A percentile compares a stretch with the other conserved stretches of the same genome.
Conservation (phyloP, 1,140 invertebrate genomes). For the Phthorimaea operculella region DNA sequence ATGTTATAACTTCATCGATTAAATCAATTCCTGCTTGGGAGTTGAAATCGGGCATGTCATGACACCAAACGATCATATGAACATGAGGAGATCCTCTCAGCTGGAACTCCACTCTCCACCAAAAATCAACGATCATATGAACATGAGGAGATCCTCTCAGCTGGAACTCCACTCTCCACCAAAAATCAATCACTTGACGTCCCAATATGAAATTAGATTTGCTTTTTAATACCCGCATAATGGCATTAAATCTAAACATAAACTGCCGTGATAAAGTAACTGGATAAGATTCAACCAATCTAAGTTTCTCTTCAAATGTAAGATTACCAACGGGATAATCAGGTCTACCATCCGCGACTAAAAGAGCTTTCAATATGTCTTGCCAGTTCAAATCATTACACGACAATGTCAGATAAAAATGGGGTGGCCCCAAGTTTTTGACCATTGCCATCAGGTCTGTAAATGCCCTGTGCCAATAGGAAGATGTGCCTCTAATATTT, state of each 20-base stretch:
- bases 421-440: slow-evolving; percentile 19
- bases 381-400: too few relatives aligned
- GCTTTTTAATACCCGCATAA: slow-evolving; percentile 25
- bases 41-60: slow-evolving; percentile 15
- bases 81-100: slow-evolving; percentile 24
- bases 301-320: neutral
- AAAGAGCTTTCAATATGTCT: slow-evolving; percentile 22
- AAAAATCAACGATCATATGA: too few relatives aligned
- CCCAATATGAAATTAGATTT: too few relatives aligned
- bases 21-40: slow-evolving; percentile 15
- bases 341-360: slow-evolving; percentile 15
- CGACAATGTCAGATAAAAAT: too few relatives aligned
- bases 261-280: slow-evolving; percentile 23
- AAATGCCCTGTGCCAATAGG: too few relatives aligned
- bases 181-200: too few relatives aligned
- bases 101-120: too few relatives aligned
- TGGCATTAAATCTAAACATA: slow-evolving; percentile 18
- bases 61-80: slow-evolving; percentile 25
- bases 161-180: too few relatives aligned
- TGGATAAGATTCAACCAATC: slow-evolving; percentile 23
- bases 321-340: neutral
- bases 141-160: too few relatives aligned
- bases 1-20: slow-evolving; percentile 13
- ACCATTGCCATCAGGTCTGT: slow-evolving; percentile 25
- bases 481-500: too few relatives aligned